Percentiles rank a stretch among this genome's conserved stretches.
phyloP scores from a whole-genome alignment of 2,113 vertebrate genomes.

The Aspidoscelis tigris region DNA sequence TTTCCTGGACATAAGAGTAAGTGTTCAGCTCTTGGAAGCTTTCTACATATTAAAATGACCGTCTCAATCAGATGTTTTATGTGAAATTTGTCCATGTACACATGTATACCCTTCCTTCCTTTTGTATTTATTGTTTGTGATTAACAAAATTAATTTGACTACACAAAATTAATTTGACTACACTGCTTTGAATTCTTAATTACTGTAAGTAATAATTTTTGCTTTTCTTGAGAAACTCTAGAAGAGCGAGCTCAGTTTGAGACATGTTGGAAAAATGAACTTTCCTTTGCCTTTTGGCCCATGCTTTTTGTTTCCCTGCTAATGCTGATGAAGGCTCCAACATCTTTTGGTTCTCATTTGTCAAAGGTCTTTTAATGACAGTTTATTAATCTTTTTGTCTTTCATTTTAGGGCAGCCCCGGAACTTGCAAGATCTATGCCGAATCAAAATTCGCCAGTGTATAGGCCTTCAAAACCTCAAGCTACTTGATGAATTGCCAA shows the following conservation, averaged over 20 bases:
- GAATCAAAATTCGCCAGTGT: slow-evolving; percentile 96
- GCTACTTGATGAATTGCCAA: slow-evolving; percentile 93
- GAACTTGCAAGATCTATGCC: slow-evolving; percentile 96
- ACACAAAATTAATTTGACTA: background rate
- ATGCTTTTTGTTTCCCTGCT: background rate
- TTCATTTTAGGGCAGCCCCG: slow-evolving; percentile 89
- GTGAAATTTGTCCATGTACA: background rate
- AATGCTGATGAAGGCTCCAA: background rate
- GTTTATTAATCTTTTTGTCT: slow-evolving; percentile 52
- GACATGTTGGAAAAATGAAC: background rate
- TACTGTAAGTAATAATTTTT: background rate
- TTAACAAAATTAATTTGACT: background rate
- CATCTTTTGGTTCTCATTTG: background rate
- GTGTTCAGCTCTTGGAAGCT: background rate
- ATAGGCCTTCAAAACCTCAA: slow-evolving; percentile 97
- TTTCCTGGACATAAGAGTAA: slow-evolving; percentile 33
- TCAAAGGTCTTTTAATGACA: background rate
- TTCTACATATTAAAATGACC: background rate
- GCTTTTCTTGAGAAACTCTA: background rate
- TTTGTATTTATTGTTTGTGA: too few relatives aligned
- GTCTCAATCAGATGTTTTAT: background rate
- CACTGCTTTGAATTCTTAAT: background rate
- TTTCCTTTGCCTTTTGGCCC: background rate
- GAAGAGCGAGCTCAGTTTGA: background rate
- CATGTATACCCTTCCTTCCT: too few relatives aligned